phyloP scores from a whole-genome alignment of 1,140 invertebrate species.

The Colletes gigas region DNA sequence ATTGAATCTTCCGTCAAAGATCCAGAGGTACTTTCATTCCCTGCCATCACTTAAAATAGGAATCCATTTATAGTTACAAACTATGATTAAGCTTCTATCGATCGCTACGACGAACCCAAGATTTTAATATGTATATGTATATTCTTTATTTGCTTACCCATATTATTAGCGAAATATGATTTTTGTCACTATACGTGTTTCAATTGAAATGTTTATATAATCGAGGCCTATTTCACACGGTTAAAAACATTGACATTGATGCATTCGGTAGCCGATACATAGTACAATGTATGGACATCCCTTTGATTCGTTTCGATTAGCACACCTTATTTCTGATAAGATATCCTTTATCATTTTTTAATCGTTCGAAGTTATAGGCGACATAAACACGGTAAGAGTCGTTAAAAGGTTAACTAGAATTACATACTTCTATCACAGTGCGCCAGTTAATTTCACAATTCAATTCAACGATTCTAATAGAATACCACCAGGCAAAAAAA shows the following conservation, averaged over 20 bases:
- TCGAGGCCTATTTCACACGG: background rate
- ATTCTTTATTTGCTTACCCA: slow-evolving; percentile 39
- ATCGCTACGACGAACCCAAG: background rate
- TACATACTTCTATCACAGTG: background rate
- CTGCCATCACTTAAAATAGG: slow-evolving; percentile 75
- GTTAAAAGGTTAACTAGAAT: slow-evolving; percentile 11
- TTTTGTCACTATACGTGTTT: slow-evolving; percentile 6
- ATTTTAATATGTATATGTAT: background rate
- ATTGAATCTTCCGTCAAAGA: slow-evolving; percentile 72
- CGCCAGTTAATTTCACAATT: background rate
- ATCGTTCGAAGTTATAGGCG: background rate
- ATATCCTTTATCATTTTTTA: slow-evolving; percentile 7
- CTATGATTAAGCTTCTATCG: background rate
- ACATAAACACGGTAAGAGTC: background rate
- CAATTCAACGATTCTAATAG: background rate
- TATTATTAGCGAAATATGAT: slow-evolving; percentile 53
- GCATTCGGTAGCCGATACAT: background rate
- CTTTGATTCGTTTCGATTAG: background rate
- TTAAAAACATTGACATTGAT: slow-evolving; percentile 3
- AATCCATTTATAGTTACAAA: background rate
- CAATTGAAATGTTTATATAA: slow-evolving; percentile 43
- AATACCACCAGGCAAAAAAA: background rate
- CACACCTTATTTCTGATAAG: too few species aligned
- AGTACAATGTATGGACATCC: background rate
- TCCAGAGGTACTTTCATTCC: slow-evolving; percentile 73